Conservation (phyloP, 2,888 invertebrate species). For the Teleiodes luculella region DNA sequence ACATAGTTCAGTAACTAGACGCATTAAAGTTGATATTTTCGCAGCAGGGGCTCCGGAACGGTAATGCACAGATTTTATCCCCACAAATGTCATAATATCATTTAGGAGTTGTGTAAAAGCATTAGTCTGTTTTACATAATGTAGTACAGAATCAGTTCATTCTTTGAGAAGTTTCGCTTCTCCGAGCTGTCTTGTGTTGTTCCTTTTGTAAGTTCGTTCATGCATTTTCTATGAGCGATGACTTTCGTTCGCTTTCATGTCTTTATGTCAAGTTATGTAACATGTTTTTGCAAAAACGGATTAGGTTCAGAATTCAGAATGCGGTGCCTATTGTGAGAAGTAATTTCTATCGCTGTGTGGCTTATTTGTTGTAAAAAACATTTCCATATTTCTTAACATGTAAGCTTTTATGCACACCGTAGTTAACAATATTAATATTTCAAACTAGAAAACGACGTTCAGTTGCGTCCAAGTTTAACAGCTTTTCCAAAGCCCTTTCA, state of each 20-base stretch:
- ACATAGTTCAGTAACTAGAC: background rate
- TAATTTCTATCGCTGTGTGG: too few relatives aligned
- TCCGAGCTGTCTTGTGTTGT: background rate
- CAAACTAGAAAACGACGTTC: background rate
- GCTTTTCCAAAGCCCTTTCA: conserved; percentile 6
- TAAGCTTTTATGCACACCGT: too few relatives aligned
- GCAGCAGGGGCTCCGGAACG: conserved; percentile 11
- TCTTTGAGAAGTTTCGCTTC: background rate
- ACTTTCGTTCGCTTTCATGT: conserved; percentile 24
- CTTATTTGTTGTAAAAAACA: too few relatives aligned
- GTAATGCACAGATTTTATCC: conserved; percentile 14
- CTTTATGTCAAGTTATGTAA: conserved; percentile 23
- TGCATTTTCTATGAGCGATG: conserved; percentile 18
- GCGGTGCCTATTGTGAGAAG: background rate
- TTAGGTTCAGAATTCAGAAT: background rate
- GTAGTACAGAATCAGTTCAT: conserved; percentile 14
- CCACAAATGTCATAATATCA: conserved; percentile 11
- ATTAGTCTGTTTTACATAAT: conserved; percentile 33
- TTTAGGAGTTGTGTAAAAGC: conserved; percentile 25
- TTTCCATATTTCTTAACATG: too few relatives aligned
- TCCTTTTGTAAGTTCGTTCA: background rate
- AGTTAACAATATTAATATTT: too few relatives aligned
- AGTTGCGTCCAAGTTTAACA: background rate
- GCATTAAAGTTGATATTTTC: conserved; percentile 10
- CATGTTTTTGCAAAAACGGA: background rate